A percentile compares a stretch with the other conserved stretches of the same genome.
phyloP scores from a whole-genome alignment of 37 sponge, comb jelly and placozoan genomes.

The Axinella damicornis region DNA sequence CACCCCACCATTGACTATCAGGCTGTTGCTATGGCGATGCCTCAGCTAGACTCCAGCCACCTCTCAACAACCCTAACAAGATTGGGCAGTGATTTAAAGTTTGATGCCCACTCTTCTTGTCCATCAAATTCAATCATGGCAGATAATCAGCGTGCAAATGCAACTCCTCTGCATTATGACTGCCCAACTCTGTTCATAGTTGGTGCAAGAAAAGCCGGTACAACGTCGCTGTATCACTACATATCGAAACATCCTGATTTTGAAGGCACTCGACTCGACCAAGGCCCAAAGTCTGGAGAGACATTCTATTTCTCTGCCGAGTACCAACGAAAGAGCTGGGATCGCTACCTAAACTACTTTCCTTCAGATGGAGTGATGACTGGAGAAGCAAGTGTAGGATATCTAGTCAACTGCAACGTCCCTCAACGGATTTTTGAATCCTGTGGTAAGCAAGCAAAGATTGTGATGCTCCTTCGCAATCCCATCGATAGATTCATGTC shows the following conservation, averaged over 20 bases:
- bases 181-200: conserved; percentile 87
- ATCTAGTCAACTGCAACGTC: conserved; percentile 49
- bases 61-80: conserved; percentile 13
- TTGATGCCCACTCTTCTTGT: conserved; percentile 41
- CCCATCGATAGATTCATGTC: conserved; percentile 66
- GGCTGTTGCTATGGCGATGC: background rate
- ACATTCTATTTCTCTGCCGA: conserved; percentile 67
- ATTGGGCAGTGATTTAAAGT: conserved; percentile 42
- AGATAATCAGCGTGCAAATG: background rate
- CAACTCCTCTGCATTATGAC: conserved; percentile 47
- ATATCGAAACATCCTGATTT: conserved; percentile 83
- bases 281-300: conserved; percentile 65
- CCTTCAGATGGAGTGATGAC: conserved; percentile 40
- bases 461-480: conserved; percentile 65
- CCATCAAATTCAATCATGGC: conserved; percentile 45
- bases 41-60: background rate
- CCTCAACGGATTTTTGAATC: conserved; percentile 58
- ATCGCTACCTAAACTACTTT: conserved; percentile 31
- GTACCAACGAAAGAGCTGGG: conserved; percentile 56
- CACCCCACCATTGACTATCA: background rate
- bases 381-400: conserved; percentile 73
- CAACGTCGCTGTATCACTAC: conserved; percentile 82
- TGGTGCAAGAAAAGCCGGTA: conserved; percentile 86
- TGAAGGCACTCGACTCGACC: conserved; percentile 61
- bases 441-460: conserved; percentile 68